Evolutionary conservation across 2,797 vertebrate genomes (phyloP), one percentile per base, ranked within the genome.

Genomic region (Chloroceryle inda): DNA sequence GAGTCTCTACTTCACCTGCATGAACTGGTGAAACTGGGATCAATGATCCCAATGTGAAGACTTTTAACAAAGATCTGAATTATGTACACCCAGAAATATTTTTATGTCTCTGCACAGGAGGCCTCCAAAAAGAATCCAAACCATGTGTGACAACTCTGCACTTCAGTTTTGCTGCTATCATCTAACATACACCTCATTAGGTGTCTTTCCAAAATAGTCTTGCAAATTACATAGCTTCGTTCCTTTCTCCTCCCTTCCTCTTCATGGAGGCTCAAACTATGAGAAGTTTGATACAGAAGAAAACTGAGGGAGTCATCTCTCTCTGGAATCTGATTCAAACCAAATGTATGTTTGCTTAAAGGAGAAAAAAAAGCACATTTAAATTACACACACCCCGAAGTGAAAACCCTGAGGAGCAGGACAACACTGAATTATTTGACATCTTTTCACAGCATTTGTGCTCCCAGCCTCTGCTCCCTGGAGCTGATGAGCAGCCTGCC

Each of bases 311-410:
- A 85, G 61, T 80, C 56, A 64, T 16, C 33, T 45, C 76, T 13
- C 80, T 64, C 64, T 35, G 22, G 31, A 79, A 88, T 80, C 91
- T 35, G 40, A 92, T 93, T 84, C 38, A 75, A 93, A 89, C 33
- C 24, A 0, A 7, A 83, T 5, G 29, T 19, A 47, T 20, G 49
- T 85, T 84, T 90, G 62, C 62, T 64, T 75, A n/a, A 71, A 92
- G 80, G 24, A 64, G 26, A 78, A 80, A 62, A 61, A 9, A 63
- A 49, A 22, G 19, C 33, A 66, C 76, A 89, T 71, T 85, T 40
- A 73, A 88, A 93, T 80, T 9, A 87, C n/a, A 42, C n/a, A 40
- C 14, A 14, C 10, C 13, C 0, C 1, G 35, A 16, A 35, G 29
- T 35, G 67, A 91, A 87, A 91, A 72, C 22, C 35, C 44, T 7